phyloP scores from a whole-genome alignment of 1,140 invertebrate genomes.

The Drosophila melanogaster region DNA sequence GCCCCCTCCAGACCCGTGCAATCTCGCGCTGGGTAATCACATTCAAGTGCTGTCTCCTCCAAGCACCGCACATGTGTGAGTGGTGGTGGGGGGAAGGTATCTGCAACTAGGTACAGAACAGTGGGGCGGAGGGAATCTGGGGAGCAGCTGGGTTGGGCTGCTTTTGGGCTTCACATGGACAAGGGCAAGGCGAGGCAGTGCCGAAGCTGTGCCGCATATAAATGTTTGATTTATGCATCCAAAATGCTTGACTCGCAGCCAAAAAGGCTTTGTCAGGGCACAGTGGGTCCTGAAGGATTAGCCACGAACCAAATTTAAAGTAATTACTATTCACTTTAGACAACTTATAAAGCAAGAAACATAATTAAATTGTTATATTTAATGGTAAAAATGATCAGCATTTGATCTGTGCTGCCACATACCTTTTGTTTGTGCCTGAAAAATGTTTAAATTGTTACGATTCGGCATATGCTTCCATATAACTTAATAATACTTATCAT shows the following conservation, averaged over 20 bases:
- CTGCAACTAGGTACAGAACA: neutral
- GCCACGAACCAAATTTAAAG: neutral
- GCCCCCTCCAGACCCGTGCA: slow-evolving; percentile 28
- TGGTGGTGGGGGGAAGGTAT: neutral
- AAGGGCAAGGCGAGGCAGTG: slow-evolving; percentile 67
- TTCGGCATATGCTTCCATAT: no score
- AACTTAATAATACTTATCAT: no score
- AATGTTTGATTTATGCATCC: slow-evolving; percentile 83
- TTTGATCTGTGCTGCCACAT: no score
- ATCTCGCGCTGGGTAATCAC: slow-evolving; percentile 81
- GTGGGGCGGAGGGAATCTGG: slow-evolving; percentile 4
- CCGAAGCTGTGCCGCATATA: slow-evolving; percentile 79
- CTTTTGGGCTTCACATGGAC: slow-evolving; percentile 15
- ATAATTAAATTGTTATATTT: no score
- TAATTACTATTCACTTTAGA: no score
- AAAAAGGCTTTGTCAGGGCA: slow-evolving; percentile 71
- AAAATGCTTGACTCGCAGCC: slow-evolving; percentile 81
- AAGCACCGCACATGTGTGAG: slow-evolving; percentile 64
- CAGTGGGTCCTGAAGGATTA: slow-evolving; percentile 22
- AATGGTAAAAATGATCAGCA: no score
- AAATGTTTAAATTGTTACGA: no score
- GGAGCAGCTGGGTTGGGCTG: slow-evolving; percentile 28
- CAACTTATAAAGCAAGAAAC: no score
- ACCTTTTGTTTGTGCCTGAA: no score
- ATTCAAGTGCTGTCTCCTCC: slow-evolving; percentile 70